A percentile compares a stretch with the other conserved stretches of the same genome.
These are phyloP conservation scores for Scytalopus superciliaris DNA, from an alignment of 2,113 vertebrate species.

Conservation along the genomic window DNA sequence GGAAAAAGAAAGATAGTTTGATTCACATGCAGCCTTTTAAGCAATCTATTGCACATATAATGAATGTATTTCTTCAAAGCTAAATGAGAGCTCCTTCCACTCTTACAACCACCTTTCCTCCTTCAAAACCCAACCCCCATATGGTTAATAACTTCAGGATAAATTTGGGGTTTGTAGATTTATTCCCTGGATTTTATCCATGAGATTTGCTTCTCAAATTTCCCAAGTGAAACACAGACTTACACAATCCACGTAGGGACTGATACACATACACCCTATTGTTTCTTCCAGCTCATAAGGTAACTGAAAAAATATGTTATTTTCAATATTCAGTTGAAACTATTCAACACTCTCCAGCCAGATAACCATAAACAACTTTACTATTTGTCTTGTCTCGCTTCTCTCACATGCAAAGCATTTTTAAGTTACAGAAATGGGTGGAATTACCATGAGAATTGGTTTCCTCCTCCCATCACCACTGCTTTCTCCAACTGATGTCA, in stretches of 20 bases:
- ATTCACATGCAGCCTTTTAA: neutral
- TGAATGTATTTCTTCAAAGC: neutral
- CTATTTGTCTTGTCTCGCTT: neutral
- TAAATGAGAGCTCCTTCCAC: neutral
- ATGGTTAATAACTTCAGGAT: slow-evolving; percentile 17
- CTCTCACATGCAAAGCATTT: neutral
- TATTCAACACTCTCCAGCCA: neutral
- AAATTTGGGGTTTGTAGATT: slow-evolving; percentile 8
- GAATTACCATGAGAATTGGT: slow-evolving; percentile 8
- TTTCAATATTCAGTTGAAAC: neutral
- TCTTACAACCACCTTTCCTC: neutral
- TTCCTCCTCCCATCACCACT: neutral
- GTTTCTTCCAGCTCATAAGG: neutral
- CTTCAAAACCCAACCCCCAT: neutral
- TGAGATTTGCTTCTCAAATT: slow-evolving; percentile 29
- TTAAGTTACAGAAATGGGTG: slow-evolving; percentile 8
- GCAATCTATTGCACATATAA: neutral
- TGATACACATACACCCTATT: slow-evolving; percentile 16
- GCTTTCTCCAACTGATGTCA: slow-evolving; percentile 13
- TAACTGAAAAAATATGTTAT: slow-evolving; percentile 23
- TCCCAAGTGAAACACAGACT: slow-evolving; percentile 17
- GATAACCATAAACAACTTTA: slow-evolving; percentile 6
- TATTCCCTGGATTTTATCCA: slow-evolving; percentile 37
- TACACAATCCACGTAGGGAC: neutral
- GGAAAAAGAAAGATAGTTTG: neutral